Conservation (phyloP, 2,888 invertebrate genomes). For the Axea sp. region DNA sequence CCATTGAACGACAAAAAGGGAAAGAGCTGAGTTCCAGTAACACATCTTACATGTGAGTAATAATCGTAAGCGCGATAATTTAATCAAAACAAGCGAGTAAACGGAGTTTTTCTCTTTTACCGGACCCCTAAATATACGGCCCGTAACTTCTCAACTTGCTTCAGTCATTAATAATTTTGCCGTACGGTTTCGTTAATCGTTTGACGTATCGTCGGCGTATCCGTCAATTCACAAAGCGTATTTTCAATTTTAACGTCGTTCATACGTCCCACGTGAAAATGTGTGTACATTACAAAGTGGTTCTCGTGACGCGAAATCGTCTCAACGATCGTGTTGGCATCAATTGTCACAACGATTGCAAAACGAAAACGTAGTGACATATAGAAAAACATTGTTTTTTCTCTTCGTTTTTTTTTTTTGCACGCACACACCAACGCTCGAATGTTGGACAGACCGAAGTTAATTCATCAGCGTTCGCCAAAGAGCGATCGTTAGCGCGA, state of each 20-base stretch:
- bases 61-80: too few relatives aligned
- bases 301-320: conserved; percentile 46
- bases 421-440: background rate
- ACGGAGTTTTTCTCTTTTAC: too few relatives aligned
- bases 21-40: too few relatives aligned
- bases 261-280: conserved; percentile 32
- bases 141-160: too few relatives aligned
- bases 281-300: conserved; percentile 35
- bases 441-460: background rate
- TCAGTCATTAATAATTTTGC: too few relatives aligned
- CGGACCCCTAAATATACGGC: too few relatives aligned
- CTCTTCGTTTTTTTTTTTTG: background rate
- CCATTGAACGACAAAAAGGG: too few relatives aligned
- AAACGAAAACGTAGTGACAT: conserved; percentile 12
- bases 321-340: conserved; percentile 43
- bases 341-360: conserved; percentile 43
- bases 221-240: conserved; percentile 45
- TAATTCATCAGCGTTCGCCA: conserved; percentile 11
- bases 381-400: conserved; percentile 18
- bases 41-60: too few relatives aligned
- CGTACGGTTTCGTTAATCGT: conserved; percentile 41
- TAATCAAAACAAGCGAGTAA: too few relatives aligned
- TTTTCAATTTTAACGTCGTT: conserved; percentile 32
- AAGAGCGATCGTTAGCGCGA: conserved; percentile 6
- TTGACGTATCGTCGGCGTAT: conserved; percentile 23